Evolutionary conservation across 2,113 vertebrate genomes (phyloP).

Genomic region (Neolamprologus toae): DNA sequence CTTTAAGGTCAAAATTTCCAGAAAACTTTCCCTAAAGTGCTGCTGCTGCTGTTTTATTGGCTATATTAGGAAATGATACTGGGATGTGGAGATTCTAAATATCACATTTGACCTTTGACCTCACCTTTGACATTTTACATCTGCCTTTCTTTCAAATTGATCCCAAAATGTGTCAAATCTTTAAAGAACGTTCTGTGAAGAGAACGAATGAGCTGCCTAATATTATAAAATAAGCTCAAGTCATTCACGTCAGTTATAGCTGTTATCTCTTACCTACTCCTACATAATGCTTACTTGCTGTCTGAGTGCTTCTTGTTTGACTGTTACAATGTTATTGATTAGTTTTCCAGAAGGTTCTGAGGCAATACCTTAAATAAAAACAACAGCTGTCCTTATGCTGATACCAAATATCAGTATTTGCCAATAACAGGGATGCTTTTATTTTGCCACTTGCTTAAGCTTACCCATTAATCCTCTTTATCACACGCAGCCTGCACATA

Average conservation of each 20-base stretch:
- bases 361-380: background rate
- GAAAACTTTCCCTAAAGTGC: background rate
- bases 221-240: background rate
- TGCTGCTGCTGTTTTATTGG: background rate
- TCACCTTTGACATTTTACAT: background rate
- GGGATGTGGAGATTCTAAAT: accelerated
- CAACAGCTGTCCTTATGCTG: background rate
- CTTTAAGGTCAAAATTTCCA: background rate
- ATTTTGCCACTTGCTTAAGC: background rate
- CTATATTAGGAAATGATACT: background rate
- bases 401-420: background rate
- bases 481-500: background rate
- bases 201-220: background rate
- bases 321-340: background rate
- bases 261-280: background rate
- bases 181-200: background rate
- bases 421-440: background rate
- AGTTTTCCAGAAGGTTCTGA: background rate
- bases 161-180: background rate
- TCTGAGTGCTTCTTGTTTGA: background rate
- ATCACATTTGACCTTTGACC: background rate
- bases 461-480: background rate
- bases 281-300: background rate
- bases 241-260: background rate
- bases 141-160: background rate